phyloP scores from a whole-genome alignment of 2,888 invertebrate genomes.

The Matsumyia berberina region DNA sequence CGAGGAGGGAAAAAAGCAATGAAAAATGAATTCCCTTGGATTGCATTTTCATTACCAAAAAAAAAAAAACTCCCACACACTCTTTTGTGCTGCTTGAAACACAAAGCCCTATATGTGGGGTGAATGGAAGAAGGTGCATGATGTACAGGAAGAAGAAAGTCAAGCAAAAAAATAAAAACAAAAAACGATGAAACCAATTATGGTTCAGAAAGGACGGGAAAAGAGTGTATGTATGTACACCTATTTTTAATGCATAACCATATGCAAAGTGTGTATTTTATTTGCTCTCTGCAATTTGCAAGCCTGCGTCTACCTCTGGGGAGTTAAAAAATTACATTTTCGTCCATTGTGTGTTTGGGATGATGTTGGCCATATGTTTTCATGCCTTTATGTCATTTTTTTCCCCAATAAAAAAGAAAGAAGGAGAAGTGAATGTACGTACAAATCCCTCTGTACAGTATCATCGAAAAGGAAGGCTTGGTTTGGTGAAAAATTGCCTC shows the following conservation, averaged over 20 bases:
- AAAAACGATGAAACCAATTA: conserved; percentile 42
- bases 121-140: conserved; percentile 34
- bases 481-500: too few relatives aligned
- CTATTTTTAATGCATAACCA: not conserved
- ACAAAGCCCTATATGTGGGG: conserved; percentile 44
- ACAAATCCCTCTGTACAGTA: not conserved
- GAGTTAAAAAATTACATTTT: conserved; percentile 62
- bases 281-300: not conserved
- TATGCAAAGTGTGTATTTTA: not conserved
- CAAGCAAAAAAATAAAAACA: conserved; percentile 24
- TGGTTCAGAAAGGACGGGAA: conserved; percentile 4
- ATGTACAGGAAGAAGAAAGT: conserved; percentile 42
- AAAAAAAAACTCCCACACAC: conserved; percentile 61
- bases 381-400: conserved; percentile 38
- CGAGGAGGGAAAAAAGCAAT: not conserved
- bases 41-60: conserved; percentile 53
- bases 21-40: conserved; percentile 12
- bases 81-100: conserved; percentile 1
- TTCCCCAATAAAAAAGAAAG: not conserved
- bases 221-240: not conserved
- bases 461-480: not conserved
- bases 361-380: conserved; percentile 44
- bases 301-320: not conserved
- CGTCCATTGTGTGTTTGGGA: conserved; percentile 40
- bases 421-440: not conserved